Percentiles rank a stretch among this genome's conserved stretches.
phyloP scores from a whole-genome alignment of 2,888 invertebrate species.

The Leucozona laternaria region DNA sequence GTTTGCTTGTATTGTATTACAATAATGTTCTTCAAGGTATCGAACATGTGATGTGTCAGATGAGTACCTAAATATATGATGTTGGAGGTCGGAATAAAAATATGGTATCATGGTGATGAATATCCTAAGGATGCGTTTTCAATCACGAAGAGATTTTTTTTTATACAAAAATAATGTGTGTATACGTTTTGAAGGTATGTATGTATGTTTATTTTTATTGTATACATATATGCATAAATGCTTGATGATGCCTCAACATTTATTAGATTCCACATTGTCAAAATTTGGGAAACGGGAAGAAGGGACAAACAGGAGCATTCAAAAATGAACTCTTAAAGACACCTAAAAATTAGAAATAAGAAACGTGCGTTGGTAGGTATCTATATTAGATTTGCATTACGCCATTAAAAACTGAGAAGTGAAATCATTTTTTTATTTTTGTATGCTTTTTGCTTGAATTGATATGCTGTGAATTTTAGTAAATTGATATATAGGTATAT shows the following conservation, averaged over 20 bases:
- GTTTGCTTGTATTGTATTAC: conserved; percentile 27
- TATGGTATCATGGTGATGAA: conserved; percentile 38
- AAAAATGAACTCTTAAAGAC: conserved; percentile 62
- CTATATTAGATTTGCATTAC: conserved; percentile 71
- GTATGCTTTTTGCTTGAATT: neutral
- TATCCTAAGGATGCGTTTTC: conserved; percentile 52
- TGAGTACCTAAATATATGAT: conserved; percentile 36
- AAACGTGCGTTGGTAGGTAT: too few relatives aligned
- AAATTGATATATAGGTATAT: conserved; percentile 34
- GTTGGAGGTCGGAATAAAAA: neutral
- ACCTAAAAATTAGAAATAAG: too few relatives aligned
- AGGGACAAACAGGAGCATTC: conserved; percentile 25
- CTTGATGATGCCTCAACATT: conserved; percentile 48
- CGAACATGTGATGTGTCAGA: conserved; percentile 47
- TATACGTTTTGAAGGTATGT: too few relatives aligned
- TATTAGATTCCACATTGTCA: conserved; percentile 57
- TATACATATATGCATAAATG: conserved; percentile 40
- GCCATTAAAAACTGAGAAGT: conserved; percentile 62
- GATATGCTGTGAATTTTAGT: conserved; percentile 19
- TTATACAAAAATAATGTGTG: too few relatives aligned
- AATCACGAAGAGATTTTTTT: conserved; percentile 32
- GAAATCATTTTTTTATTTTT: conserved; percentile 38
- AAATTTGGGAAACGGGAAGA: neutral
- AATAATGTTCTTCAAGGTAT: conserved; percentile 46
- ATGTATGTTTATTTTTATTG: too few relatives aligned